A percentile compares a stretch with the other conserved stretches of the same genome.
phyloP scores from a whole-genome alignment of 35 echinoderm and acorn worm species.

The Ophioderma brevispina region DNA sequence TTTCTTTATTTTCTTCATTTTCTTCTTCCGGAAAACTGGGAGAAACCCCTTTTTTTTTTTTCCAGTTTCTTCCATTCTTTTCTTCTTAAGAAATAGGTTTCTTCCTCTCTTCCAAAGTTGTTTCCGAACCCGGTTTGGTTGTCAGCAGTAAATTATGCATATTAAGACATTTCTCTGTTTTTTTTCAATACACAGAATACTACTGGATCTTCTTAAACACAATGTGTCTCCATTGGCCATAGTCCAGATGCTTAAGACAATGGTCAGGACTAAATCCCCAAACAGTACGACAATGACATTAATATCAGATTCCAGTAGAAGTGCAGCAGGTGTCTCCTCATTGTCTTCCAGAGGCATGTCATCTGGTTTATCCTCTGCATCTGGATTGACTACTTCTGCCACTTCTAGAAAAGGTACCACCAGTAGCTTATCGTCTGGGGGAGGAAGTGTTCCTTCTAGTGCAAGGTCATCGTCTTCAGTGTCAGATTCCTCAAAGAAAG shows the following conservation, averaged over 20 bases:
- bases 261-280: constrained; percentile 44
- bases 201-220: constrained; percentile 71
- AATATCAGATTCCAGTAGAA: background rate
- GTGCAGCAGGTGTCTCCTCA: background rate
- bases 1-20: background rate
- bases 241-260: constrained; percentile 69
- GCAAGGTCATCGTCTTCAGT: background rate
- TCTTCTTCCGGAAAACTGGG: background rate
- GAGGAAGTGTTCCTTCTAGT: background rate
- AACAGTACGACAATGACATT: background rate
- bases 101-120: too few species aligned
- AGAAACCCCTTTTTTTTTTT: background rate
- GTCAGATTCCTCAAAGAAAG: background rate
- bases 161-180: background rate
- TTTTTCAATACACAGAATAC: constrained; percentile 55
- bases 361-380: background rate
- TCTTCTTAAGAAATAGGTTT: background rate
- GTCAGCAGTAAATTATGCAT: background rate
- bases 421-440: background rate
- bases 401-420: constrained; percentile 19
- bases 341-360: background rate
- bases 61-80: background rate
- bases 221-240: constrained; percentile 83
- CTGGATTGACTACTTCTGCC: constrained; percentile 1
- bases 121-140: too few species aligned